Evolutionary conservation across 2,797 vertebrate genomes (phyloP), one percentile per base, ranked within the genome.

Genomic region (Tolypeutes matacus): DNA sequence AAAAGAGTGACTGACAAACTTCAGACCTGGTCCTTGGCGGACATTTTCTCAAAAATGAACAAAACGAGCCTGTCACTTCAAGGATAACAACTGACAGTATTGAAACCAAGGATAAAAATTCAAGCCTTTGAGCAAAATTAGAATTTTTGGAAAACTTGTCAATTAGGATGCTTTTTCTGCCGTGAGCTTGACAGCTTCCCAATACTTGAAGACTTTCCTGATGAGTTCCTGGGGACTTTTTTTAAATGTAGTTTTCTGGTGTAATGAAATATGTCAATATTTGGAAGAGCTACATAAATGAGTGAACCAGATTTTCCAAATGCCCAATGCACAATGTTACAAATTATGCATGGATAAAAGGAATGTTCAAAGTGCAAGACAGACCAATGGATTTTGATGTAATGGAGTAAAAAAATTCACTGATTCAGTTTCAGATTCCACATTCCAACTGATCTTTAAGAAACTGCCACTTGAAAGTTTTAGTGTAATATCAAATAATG

Each of bases 91-190:
- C 64, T 21, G 34, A 86, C 69, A 70, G 56, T 23, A 62, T 29
- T 34, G 14, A 39, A 78, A 46, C 49, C 76, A 60, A 39, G 39
- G 49, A 91, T 69, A 72, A 94, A 87, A 87, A 87, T 64, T 70
- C 80, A 93, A 92, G 29, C 29, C 85, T 92, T 90, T 49, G 51
- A 36, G 58, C 12, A 89, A 82, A 96, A 81, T 64, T 25, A 64
- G 56, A 72, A 82, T 78, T 89, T 73, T 69, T 36, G 73, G 64
- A 51, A 91, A 91, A 70, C 62, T 36, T 94, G 90, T 90, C 89
- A 77, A 25, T 93, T 93, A 84, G 29, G 73, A 60, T 83, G 67
- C 18, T 82, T 80, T 70, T 80, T 70, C 56, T 86, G 58, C 73
- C 49, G 10, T 39, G 31, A 96, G 67, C 36, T 65, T 85, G 76